Evolutionary conservation across 2,113 vertebrate species (phyloP).

Genomic region (Ploceus nigricollis): DNA sequence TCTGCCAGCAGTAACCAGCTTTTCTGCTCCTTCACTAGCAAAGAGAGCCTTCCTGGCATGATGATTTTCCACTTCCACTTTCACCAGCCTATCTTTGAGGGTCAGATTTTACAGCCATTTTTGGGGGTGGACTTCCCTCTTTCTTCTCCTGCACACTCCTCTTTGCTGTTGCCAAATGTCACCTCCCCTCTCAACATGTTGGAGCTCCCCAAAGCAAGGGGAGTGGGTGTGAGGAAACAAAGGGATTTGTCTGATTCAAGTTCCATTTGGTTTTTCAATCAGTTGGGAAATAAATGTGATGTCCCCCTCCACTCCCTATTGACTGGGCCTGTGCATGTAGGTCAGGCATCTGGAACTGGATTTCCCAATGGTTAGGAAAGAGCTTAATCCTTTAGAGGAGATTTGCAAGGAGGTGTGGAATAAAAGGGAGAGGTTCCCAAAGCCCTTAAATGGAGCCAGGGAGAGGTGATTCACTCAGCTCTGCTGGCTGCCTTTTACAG

Average conservation of each 20-base stretch:
- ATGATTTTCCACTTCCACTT: neutral
- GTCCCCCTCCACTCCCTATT: neutral
- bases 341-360: neutral
- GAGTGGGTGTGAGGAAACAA: conserved; percentile 15
- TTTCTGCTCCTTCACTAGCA: neutral
- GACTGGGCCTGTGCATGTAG: neutral
- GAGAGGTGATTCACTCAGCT: neutral
- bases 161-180: conserved; percentile 3
- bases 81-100: neutral
- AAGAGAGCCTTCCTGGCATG: neutral
- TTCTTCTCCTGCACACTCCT: neutral
- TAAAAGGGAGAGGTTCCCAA: neutral
- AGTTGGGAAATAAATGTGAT: conserved; percentile 32
- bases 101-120: conserved; percentile 18
- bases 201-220: conserved; percentile 5
- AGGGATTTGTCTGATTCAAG: conserved; percentile 38
- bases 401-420: neutral
- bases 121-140: conserved; percentile 19
- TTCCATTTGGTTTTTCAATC: neutral
- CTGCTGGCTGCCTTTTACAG: neutral
- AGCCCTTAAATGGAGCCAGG: neutral
- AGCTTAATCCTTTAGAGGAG: neutral
- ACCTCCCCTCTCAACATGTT: neutral
- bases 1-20: neutral
- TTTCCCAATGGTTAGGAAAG: conserved; percentile 29